Conservation (phyloP, 2,113 vertebrate genomes). For the Myiopsitta monachus region DNA sequence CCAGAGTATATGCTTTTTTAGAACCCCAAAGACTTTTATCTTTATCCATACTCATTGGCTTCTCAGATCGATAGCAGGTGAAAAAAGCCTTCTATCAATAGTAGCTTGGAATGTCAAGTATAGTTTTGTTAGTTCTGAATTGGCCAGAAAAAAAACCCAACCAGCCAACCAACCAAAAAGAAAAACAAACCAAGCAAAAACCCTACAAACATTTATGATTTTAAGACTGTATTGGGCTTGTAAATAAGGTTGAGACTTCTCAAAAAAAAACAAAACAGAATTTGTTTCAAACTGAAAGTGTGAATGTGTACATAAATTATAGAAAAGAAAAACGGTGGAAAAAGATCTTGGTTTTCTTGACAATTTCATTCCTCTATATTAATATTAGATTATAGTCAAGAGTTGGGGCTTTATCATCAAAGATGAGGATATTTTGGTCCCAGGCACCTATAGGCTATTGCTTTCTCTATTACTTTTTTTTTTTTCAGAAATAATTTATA, state of each 20-base stretch:
- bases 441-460: neutral
- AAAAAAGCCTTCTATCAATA: neutral
- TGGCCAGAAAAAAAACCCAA: neutral
- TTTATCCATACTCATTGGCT: neutral
- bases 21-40: neutral
- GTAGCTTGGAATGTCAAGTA: neutral
- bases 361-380: neutral
- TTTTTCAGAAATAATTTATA: neutral
- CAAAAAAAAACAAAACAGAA: neutral
- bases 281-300: neutral
- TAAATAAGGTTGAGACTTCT: neutral
- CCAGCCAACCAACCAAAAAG: neutral
- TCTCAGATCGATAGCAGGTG: neutral
- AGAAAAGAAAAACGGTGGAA: neutral
- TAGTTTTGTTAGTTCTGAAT: neutral
- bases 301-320: neutral
- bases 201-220: neutral
- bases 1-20: accelerated
- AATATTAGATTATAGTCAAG: neutral
- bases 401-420: neutral
- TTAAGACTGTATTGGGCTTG: neutral
- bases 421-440: neutral
- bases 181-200: neutral
- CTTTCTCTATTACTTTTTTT: neutral
- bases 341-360: neutral